Conservation (phyloP, 1,140 invertebrate genomes). For the Eubasilissa regina region DNA sequence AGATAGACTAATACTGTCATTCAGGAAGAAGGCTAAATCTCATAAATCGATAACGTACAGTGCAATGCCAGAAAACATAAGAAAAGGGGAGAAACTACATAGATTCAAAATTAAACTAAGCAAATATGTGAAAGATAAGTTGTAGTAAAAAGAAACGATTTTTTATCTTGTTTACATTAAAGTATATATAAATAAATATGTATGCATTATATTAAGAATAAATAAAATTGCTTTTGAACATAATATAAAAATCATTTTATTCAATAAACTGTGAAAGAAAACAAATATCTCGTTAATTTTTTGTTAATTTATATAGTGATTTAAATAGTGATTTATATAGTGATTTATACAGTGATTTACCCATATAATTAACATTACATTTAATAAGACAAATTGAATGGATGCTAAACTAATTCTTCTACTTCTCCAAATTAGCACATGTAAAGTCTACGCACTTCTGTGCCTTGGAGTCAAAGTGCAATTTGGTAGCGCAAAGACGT, state of each 20-base stretch:
- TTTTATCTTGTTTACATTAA: no score
- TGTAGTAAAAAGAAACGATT: no score
- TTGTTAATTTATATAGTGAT: neutral
- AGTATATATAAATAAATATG: no score
- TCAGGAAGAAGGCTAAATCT: no score
- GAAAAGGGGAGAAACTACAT: no score
- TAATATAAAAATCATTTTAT: neutral
- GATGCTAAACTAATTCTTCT: neutral
- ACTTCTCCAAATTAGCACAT: conserved; percentile 4
- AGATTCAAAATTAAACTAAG: no score
- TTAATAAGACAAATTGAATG: neutral
- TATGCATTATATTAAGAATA: no score
- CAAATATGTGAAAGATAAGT: no score
- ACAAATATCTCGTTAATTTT: neutral
- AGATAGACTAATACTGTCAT: no score
- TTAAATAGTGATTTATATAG: no score
- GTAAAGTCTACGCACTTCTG: neutral
- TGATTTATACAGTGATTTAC: neutral
- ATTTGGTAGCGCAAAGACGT: neutral
- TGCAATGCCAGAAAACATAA: no score
- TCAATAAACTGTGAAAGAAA: neutral
- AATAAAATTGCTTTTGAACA: neutral
- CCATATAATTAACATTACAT: neutral
- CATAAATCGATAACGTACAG: no score
- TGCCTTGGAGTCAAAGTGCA: neutral